Evolutionary conservation across 2,113 vertebrate species (phyloP).

Genomic region (Promerops cafer): DNA sequence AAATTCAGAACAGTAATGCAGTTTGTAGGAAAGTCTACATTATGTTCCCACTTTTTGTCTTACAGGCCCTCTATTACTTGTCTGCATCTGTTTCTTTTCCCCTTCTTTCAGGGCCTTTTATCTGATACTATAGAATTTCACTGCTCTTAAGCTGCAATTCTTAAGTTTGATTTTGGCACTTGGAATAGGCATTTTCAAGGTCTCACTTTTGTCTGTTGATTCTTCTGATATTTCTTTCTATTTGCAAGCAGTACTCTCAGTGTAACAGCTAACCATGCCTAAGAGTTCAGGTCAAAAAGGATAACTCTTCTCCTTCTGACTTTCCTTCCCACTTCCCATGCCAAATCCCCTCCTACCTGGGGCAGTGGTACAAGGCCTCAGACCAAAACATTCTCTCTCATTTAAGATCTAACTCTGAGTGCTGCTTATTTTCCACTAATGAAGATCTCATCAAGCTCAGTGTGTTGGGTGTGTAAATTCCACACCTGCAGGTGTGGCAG

Average conservation of each 20-base stretch:
- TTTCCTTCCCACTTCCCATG: background rate
- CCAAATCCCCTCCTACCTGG: background rate
- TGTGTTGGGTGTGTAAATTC: background rate
- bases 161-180: background rate
- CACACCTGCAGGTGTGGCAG: background rate
- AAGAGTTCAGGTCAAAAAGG: background rate
- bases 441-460: background rate
- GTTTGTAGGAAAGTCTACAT: background rate
- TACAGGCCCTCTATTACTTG: background rate
- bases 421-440: background rate
- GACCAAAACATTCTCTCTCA: background rate
- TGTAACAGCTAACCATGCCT: background rate
- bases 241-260: background rate
- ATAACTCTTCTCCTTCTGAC: background rate
- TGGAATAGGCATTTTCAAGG: background rate
- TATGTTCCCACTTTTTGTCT: background rate
- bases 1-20: conserved; percentile 6
- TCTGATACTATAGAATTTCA: conserved; percentile 12
- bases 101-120: background rate
- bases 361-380: background rate
- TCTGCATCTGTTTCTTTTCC: background rate
- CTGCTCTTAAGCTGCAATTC: background rate
- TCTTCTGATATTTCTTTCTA: background rate
- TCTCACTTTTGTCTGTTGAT: background rate
- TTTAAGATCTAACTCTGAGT: background rate